Conservation (phyloP, 2,888 invertebrate species). For the Chromoteleia sp. region DNA sequence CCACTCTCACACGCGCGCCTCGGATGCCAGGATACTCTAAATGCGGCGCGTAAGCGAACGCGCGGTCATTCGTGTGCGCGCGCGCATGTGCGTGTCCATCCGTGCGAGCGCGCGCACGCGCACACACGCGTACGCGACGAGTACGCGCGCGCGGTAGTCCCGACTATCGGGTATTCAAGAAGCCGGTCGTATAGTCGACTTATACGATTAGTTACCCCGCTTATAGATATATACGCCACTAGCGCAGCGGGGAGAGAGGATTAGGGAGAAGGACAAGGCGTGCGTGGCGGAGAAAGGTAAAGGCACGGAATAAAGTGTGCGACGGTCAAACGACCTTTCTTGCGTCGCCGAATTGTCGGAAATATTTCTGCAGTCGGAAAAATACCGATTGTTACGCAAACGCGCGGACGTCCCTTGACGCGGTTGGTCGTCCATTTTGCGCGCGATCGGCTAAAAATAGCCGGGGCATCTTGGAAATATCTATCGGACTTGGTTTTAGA, state of each 20-base stretch:
- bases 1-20: constrained; percentile 55
- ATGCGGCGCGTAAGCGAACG: constrained; percentile 42
- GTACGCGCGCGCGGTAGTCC: constrained; percentile 1
- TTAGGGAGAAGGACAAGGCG: constrained; percentile 59
- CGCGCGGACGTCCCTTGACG: not conserved
- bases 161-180: constrained; percentile 67
- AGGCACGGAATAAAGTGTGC: constrained; percentile 41
- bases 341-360: constrained; percentile 58
- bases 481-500: constrained; percentile 28
- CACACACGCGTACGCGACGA: not conserved
- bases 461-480: not conserved
- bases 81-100: not conserved
- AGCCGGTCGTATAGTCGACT: constrained; percentile 65
- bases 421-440: constrained; percentile 15
- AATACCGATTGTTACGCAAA: constrained; percentile 34
- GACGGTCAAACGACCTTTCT: constrained; percentile 51
- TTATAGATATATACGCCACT: constrained; percentile 42
- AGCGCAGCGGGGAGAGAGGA: constrained; percentile 42
- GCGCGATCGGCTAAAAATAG: constrained; percentile 26
- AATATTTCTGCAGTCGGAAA: constrained; percentile 21
- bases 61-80: constrained; percentile 29
- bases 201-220: constrained; percentile 68
- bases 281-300: constrained; percentile 47
- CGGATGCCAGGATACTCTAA: constrained; percentile 57
- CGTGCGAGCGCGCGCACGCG: constrained; percentile 1